phyloP scores from a whole-genome alignment of 2,113 vertebrate species.

The Phylloscopus trochiloides region DNA sequence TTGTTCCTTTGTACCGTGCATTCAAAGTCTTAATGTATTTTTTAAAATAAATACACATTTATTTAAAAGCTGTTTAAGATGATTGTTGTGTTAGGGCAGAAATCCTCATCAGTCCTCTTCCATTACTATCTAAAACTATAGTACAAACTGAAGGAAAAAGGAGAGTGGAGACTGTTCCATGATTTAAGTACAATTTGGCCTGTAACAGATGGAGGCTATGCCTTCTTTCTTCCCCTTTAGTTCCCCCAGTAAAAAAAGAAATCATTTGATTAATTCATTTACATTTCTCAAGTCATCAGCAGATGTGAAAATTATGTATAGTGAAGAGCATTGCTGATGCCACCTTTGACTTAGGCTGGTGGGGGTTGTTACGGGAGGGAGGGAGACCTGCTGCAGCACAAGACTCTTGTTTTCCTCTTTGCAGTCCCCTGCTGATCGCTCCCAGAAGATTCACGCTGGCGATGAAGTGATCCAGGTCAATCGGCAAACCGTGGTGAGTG shows the following conservation, averaged over 20 bases:
- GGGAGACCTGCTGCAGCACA: background rate
- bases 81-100: background rate
- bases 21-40: background rate
- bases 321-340: background rate
- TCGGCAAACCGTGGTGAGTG: constrained; percentile 91
- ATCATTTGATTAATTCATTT: background rate
- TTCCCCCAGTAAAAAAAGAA: background rate
- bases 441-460: constrained; percentile 94
- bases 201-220: background rate
- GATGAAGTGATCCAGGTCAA: constrained; percentile 97
- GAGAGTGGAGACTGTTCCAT: background rate
- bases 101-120: background rate
- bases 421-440: constrained; percentile 92
- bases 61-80: background rate
- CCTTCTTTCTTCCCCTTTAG: background rate
- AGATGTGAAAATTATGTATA: background rate
- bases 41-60: background rate
- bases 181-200: background rate
- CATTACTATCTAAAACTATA: background rate
- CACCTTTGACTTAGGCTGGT: background rate
- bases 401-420: constrained; percentile 9
- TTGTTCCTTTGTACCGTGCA: background rate
- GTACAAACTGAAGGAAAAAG: background rate
- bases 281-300: background rate
- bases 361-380: background rate